Percentiles rank a stretch among this genome's conserved stretches.
phyloP scores from a whole-genome alignment of 2,888 invertebrate genomes.

The Congeria kusceri region DNA sequence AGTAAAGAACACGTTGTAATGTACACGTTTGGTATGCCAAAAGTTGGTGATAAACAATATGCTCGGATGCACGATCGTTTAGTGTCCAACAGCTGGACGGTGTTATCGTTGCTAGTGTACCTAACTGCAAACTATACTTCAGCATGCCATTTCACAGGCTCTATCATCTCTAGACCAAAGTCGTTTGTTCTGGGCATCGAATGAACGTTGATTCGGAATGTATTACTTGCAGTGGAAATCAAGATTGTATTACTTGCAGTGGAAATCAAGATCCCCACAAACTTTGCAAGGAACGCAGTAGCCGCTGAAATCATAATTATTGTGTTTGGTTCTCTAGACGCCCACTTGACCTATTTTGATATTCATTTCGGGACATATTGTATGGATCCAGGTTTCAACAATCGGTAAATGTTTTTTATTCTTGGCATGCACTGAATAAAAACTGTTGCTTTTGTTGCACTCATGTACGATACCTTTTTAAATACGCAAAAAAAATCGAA shows the following conservation, averaged over 20 bases:
- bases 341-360: slow-evolving; percentile 47
- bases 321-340: slow-evolving; percentile 10
- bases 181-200: slow-evolving; percentile 24
- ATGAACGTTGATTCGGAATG: slow-evolving; percentile 46
- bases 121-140: slow-evolving; percentile 26
- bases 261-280: too few species aligned
- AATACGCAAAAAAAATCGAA: too few species aligned
- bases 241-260: too few species aligned
- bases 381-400: too few species aligned
- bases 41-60: slow-evolving; percentile 51
- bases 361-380: slow-evolving; percentile 55
- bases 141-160: slow-evolving; percentile 38
- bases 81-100: slow-evolving; percentile 55
- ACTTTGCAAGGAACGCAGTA: slow-evolving; percentile 15
- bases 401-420: too few species aligned
- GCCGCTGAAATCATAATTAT: neutral
- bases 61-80: slow-evolving; percentile 42
- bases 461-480: too few species aligned
- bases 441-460: too few species aligned
- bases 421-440: too few species aligned
- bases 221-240: slow-evolving; percentile 41
- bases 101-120: slow-evolving; percentile 48
- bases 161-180: slow-evolving; percentile 48
- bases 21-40: slow-evolving; percentile 63
- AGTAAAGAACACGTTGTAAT: slow-evolving; percentile 32